phyloP scores from a whole-genome alignment of 1,140 invertebrate genomes.

The Heliothis virescens region DNA sequence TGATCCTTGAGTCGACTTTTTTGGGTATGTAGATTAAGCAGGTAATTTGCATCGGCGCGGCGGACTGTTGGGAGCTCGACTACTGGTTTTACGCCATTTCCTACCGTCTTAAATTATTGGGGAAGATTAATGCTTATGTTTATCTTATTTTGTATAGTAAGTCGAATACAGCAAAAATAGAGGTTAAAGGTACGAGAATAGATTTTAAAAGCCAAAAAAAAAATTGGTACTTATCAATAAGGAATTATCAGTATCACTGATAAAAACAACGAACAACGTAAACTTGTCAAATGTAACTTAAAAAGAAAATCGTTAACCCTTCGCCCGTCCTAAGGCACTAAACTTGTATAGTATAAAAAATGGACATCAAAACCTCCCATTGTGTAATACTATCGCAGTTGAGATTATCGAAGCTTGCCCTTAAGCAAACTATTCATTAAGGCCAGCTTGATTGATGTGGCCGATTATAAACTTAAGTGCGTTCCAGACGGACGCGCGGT shows the following conservation, averaged over 20 bases:
- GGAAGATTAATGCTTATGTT: background rate
- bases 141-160: background rate
- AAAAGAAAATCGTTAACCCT: slow-evolving; percentile 48
- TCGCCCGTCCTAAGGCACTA: slow-evolving; percentile 35
- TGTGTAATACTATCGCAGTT: slow-evolving; percentile 67
- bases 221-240: background rate
- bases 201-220: too few relatives aligned
- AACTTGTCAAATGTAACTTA: slow-evolving; percentile 4
- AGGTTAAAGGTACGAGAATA: background rate
- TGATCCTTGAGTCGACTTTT: background rate
- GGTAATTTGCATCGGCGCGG: background rate
- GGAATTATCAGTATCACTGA: background rate
- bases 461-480: slow-evolving; percentile 70
- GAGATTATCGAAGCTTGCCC: slow-evolving; percentile 71
- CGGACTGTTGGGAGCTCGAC: too few relatives aligned
- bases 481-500: slow-evolving; percentile 53
- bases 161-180: background rate
- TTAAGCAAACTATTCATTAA: slow-evolving; percentile 73
- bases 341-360: slow-evolving; percentile 55
- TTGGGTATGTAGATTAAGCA: background rate
- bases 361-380: slow-evolving; percentile 48
- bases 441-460: slow-evolving; percentile 73
- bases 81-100: too few relatives aligned
- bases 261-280: background rate
- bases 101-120: too few relatives aligned